These are phyloP conservation scores for Montipora efflorescens DNA, from an alignment of 64 coral and sea anemone genomes.

Conservation along the genomic window DNA sequence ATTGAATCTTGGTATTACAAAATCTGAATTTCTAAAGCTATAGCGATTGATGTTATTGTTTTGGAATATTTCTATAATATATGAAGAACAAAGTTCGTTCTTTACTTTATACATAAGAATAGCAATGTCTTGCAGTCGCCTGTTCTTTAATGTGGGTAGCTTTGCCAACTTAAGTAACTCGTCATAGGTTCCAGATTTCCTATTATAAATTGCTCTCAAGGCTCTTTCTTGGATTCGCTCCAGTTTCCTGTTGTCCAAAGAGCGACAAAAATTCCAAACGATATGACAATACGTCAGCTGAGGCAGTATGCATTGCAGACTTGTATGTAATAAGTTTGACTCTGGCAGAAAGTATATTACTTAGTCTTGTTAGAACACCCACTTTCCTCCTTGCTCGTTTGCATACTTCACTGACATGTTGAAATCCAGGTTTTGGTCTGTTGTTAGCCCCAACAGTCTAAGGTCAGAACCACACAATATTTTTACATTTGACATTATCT, in stretches of 20 bases:
- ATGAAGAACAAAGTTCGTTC: too few relatives aligned
- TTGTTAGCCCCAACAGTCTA: slow-evolving; percentile 15
- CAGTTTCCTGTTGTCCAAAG: too few relatives aligned
- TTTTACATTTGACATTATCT: too few relatives aligned
- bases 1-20: too few relatives aligned
- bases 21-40: too few relatives aligned
- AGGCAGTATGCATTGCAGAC: slow-evolving; percentile 1
- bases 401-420: slow-evolving; percentile 35
- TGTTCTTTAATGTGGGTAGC: too few relatives aligned
- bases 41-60: too few relatives aligned
- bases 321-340: slow-evolving; percentile 29
- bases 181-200: slow-evolving; percentile 1
- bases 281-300: slow-evolving; percentile 42
- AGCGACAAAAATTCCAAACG: neutral
- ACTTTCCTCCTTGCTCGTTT: slow-evolving; percentile 15
- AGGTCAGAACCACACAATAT: neutral
- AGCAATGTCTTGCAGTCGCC: too few relatives aligned
- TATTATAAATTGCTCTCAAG: slow-evolving; percentile 3
- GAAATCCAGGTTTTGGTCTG: neutral
- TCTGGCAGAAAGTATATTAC: neutral
- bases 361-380: neutral
- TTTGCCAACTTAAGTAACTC: too few relatives aligned
- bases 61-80: too few relatives aligned
- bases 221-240: too few relatives aligned
- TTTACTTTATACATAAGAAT: too few relatives aligned